Percentiles rank a stretch among this genome's conserved stretches.
These are phyloP conservation scores for Cebus imitator DNA, from an alignment of 2,113 vertebrate species.

Conservation along the genomic window DNA sequence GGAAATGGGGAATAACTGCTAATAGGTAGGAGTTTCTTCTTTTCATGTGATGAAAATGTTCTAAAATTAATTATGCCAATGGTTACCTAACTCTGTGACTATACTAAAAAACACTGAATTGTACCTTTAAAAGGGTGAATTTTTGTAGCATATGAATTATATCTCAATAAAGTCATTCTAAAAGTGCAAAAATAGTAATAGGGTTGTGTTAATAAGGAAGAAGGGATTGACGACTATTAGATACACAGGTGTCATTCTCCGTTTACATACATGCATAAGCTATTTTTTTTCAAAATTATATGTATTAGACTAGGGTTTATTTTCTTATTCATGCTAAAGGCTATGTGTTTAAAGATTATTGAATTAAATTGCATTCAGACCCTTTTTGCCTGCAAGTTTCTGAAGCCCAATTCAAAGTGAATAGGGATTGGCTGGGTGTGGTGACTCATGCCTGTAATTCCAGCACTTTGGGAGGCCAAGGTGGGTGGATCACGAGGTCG, in stretches of 20 bases:
- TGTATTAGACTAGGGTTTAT: not conserved
- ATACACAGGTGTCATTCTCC: not conserved
- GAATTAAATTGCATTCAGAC: not conserved
- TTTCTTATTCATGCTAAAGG: not conserved
- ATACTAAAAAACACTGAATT: not conserved
- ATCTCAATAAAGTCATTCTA: not conserved
- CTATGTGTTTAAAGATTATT: not conserved
- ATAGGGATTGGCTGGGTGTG: too few relatives aligned
- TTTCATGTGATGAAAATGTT: not conserved
- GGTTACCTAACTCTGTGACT: not conserved
- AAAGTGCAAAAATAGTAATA: not conserved
- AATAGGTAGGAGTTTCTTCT: not conserved
- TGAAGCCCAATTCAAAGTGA: not conserved
- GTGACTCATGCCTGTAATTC: too few relatives aligned
- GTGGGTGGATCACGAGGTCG: too few relatives aligned
- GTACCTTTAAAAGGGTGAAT: not conserved
- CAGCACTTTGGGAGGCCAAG: too few relatives aligned
- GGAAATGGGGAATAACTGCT: not conserved
- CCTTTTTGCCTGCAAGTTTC: not conserved
- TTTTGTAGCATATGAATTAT: not conserved
- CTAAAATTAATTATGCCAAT: constrained; percentile 1
- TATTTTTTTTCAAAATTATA: not conserved
- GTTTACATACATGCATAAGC: not conserved
- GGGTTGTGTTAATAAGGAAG: not conserved
- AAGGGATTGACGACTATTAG: not conserved